Evolutionary conservation across 2,797 vertebrate species (phyloP).

Genomic region (Somateria mollissima): DNA sequence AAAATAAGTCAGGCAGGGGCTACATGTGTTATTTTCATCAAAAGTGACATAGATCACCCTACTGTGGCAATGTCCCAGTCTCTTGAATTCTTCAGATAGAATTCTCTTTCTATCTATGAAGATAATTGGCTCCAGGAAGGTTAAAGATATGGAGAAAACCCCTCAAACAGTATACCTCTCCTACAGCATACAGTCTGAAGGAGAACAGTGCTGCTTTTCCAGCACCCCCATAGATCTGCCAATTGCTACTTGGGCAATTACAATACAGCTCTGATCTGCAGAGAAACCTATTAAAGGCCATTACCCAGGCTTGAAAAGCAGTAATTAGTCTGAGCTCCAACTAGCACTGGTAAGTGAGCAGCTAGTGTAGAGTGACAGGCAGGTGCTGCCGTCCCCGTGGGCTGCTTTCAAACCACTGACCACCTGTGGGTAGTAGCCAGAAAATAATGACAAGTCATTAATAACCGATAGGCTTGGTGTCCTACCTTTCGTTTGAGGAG

Average conservation of each 20-base stretch:
- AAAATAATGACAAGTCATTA: constrained; percentile 14
- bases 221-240: background rate
- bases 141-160: background rate
- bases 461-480: constrained; percentile 9
- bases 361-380: rapidly evolving
- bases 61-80: rapidly evolving
- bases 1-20: background rate
- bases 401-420: background rate
- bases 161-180: background rate
- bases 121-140: background rate
- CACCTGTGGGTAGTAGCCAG: background rate
- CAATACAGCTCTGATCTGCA: background rate
- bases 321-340: constrained; percentile 3
- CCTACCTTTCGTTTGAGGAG: background rate
- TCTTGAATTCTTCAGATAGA: background rate
- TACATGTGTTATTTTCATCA: background rate
- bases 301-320: background rate
- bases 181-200: background rate
- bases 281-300: constrained; percentile 7
- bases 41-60: background rate
- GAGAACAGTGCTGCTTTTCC: background rate
- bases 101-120: background rate
- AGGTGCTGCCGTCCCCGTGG: background rate
- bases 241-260: background rate
- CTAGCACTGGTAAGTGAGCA: background rate